These are phyloP conservation scores for Bucorvus abyssinicus DNA, from an alignment of 2,797 vertebrate species.

Conservation along the genomic window DNA sequence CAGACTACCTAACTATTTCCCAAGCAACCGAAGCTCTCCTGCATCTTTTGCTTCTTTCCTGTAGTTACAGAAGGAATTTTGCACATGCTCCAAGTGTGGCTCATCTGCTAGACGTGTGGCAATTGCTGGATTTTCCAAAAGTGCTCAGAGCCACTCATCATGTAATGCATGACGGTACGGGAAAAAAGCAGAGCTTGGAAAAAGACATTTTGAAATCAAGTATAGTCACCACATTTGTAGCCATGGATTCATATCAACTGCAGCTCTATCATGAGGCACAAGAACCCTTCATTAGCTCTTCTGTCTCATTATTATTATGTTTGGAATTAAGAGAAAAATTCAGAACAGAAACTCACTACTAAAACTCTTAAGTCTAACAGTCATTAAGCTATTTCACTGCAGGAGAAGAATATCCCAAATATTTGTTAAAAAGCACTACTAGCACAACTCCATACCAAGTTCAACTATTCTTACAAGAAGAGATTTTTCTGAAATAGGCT, in stretches of 20 bases:
- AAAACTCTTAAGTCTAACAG: neutral
- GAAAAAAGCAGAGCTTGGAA: slow-evolving; percentile 30
- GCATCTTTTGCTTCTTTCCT: neutral
- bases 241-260: neutral
- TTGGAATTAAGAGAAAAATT: neutral
- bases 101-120: neutral
- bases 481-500: neutral
- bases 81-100: neutral
- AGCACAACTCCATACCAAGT: neutral
- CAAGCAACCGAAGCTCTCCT: neutral
- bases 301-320: neutral
- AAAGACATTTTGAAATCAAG: neutral
- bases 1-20: neutral
- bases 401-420: neutral
- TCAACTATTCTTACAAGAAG: neutral
- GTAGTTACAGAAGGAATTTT: neutral
- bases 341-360: neutral
- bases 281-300: neutral
- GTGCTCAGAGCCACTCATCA: neutral
- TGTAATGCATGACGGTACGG: slow-evolving; percentile 15
- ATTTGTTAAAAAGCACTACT: neutral
- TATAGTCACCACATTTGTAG: neutral
- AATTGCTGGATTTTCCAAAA: neutral
- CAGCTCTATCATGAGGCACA: neutral
- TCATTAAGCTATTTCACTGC: neutral